Conservation (phyloP, 2,888 invertebrate genomes). For the Cancer borealis region DNA sequence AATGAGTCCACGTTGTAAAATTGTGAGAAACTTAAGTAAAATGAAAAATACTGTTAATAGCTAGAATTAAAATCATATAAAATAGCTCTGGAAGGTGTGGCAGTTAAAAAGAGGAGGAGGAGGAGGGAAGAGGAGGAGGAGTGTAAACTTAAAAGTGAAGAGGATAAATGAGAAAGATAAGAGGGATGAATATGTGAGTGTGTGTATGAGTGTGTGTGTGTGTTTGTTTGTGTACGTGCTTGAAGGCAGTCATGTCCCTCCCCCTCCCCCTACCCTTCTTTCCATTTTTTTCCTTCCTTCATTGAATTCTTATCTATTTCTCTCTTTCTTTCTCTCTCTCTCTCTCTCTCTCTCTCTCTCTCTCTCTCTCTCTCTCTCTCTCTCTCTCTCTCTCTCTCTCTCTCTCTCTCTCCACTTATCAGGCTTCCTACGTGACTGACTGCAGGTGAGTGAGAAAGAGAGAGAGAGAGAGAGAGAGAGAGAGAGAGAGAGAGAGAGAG, state of each 20-base stretch:
- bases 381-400: not conserved
- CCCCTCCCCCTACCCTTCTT: too few species aligned
- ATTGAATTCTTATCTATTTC: not conserved
- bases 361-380: not conserved
- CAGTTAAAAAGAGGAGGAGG: too few species aligned
- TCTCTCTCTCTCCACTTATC: not conserved
- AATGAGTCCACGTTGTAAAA: too few species aligned
- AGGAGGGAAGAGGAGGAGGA: too few species aligned
- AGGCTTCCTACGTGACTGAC: constrained; percentile 13
- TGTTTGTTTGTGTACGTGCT: not conserved
- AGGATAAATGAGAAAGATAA: too few species aligned
- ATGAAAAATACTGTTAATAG: too few species aligned
- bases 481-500: constrained; percentile 26
- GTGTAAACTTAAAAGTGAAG: too few species aligned
- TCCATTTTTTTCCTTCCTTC: not conserved
- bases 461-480: constrained; percentile 23
- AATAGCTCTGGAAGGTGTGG: too few species aligned
- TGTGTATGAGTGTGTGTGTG: too few species aligned
- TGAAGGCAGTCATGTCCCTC: not conserved
- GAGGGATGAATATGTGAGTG: too few species aligned
- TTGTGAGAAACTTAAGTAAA: too few species aligned
- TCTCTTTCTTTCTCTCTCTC: not conserved
- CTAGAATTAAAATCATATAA: too few species aligned
- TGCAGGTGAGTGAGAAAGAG: constrained; percentile 12
- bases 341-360: not conserved